These are phyloP conservation scores for Acromyrmex heyeri DNA, from an alignment of 1,140 invertebrate genomes.

Conservation along the genomic window DNA sequence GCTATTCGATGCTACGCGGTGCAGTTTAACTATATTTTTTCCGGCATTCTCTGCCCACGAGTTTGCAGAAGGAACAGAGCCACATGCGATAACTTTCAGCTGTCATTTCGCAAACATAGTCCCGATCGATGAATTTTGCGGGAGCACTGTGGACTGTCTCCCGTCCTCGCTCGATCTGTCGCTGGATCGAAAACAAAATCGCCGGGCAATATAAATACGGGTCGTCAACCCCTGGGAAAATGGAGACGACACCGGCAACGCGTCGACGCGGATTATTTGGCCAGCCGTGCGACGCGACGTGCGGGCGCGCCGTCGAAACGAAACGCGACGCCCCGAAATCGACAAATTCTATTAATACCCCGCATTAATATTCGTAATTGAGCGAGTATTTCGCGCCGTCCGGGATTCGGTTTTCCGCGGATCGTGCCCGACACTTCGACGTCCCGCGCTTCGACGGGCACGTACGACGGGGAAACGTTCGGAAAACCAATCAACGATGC, in stretches of 20 bases:
- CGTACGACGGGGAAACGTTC: neutral
- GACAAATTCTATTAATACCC: slow-evolving; percentile 66
- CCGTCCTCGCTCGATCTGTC: neutral
- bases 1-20: slow-evolving; percentile 14
- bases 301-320: slow-evolving; percentile 29
- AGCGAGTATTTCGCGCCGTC: slow-evolving; percentile 40
- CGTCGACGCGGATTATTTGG: slow-evolving; percentile 47
- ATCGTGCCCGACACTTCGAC: neutral
- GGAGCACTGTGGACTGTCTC: neutral
- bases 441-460: neutral
- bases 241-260: slow-evolving; percentile 47
- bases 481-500: slow-evolving; percentile 46
- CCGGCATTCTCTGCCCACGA: neutral
- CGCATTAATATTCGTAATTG: slow-evolving; percentile 66
- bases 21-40: slow-evolving; percentile 39
- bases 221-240: slow-evolving; percentile 41
- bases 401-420: slow-evolving; percentile 36
- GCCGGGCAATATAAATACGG: slow-evolving; percentile 44
- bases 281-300: slow-evolving; percentile 30
- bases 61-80: slow-evolving; percentile 37
- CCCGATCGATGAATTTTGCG: slow-evolving; percentile 30
- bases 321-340: slow-evolving; percentile 43
- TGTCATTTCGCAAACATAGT: slow-evolving; percentile 41
- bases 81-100: slow-evolving; percentile 44
- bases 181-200: slow-evolving; percentile 31